Evolutionary conservation across 2,797 vertebrate genomes (phyloP).

Genomic region (Prionace glauca): DNA sequence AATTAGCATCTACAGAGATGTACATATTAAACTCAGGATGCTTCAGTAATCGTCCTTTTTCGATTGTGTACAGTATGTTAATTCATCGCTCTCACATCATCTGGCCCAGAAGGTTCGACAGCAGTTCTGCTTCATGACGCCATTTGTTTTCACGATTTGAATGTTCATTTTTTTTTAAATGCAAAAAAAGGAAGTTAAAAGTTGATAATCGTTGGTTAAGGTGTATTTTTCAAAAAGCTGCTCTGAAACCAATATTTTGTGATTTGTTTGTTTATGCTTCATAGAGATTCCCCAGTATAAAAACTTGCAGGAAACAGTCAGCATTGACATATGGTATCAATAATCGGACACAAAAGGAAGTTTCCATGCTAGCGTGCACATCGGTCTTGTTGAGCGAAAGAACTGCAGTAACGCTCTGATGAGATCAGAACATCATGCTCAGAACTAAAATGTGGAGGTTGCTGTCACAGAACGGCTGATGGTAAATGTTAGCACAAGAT

Average conservation of each 20-base stretch:
- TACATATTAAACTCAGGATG: background rate
- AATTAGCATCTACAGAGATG: slow-evolving; percentile 25
- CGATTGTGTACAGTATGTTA: background rate
- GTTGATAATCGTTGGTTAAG: background rate
- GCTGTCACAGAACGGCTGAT: background rate
- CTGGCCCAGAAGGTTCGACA: slow-evolving; percentile 6
- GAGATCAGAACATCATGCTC: background rate
- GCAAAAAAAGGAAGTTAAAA: background rate
- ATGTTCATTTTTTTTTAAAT: background rate
- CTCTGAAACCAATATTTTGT: background rate
- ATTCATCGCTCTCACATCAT: background rate
- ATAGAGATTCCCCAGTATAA: background rate
- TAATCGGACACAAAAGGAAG: background rate
- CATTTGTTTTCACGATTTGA: background rate
- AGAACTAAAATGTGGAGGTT: background rate
- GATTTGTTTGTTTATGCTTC: background rate
- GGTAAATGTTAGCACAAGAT: slow-evolving; percentile 7
- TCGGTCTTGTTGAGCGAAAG: background rate
- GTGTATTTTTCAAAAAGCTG: background rate
- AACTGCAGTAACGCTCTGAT: background rate
- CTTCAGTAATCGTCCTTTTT: slow-evolving; percentile 11
- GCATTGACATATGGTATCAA: background rate
- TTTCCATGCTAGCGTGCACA: background rate
- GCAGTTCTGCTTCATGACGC: background rate
- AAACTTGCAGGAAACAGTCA: background rate